Conservation (phyloP, 2,113 vertebrate genomes). For the Antechinus flavipes region DNA sequence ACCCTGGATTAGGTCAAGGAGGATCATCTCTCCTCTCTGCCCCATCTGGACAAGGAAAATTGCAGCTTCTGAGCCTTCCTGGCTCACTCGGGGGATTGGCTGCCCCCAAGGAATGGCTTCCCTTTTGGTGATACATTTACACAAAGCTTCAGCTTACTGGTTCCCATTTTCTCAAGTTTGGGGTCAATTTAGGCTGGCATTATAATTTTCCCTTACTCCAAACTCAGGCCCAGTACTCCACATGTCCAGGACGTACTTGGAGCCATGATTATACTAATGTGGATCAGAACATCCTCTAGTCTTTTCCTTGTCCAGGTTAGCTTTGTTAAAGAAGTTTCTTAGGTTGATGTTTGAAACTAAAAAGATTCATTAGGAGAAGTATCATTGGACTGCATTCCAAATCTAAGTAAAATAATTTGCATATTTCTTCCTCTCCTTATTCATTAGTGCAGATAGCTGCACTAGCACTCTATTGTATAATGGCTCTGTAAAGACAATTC, state of each 20-base stretch:
- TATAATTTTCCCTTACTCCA: background rate
- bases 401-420: conserved; percentile 35
- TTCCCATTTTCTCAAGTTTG: background rate
- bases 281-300: background rate
- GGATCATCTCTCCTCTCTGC: background rate
- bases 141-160: background rate
- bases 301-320: background rate
- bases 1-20: background rate
- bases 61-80: background rate
- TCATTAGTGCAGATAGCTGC: conserved; percentile 64
- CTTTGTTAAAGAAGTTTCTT: background rate
- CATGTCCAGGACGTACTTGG: background rate
- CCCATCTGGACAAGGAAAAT: background rate
- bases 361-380: conserved; percentile 48
- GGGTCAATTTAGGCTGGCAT: background rate
- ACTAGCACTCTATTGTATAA: background rate
- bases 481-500: background rate
- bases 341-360: background rate
- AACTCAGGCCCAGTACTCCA: background rate
- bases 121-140: background rate
- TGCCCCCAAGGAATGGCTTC: background rate
- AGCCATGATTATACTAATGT: background rate
- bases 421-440: conserved; percentile 9
- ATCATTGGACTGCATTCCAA: conserved; percentile 30
- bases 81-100: background rate